Evolutionary conservation across 2,797 vertebrate genomes (phyloP).

Genomic region (Anableps anableps): DNA sequence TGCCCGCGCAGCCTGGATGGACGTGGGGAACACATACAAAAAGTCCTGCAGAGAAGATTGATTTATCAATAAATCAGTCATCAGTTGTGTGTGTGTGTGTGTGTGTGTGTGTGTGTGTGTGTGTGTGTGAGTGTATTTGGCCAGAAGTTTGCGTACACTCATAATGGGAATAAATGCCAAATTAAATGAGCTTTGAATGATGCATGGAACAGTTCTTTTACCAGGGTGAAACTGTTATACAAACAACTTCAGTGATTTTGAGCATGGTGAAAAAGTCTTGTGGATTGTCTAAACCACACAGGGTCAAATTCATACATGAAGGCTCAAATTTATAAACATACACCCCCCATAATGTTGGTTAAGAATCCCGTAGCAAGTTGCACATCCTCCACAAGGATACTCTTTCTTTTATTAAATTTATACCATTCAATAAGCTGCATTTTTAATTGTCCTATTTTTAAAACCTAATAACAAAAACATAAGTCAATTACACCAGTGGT

Average conservation of each 20-base stretch:
- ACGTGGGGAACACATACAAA: constrained; percentile 87
- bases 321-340: background rate
- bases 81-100: too few relatives aligned
- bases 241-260: too few relatives aligned
- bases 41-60: constrained; percentile 84
- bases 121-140: background rate
- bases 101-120: too few relatives aligned
- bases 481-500: too few relatives aligned
- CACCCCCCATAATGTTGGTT: background rate
- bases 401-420: too few relatives aligned
- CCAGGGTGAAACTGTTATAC: background rate
- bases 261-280: too few relatives aligned
- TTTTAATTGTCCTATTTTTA: background rate
- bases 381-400: background rate
- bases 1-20: constrained; percentile 91
- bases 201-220: background rate
- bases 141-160: background rate
- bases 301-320: too few relatives aligned
- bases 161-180: background rate
- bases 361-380: background rate
- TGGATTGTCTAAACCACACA: too few relatives aligned
- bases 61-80: background rate
- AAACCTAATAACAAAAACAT: too few relatives aligned
- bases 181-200: background rate
- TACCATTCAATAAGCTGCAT: too few relatives aligned